Percentiles rank a stretch among this genome's conserved stretches.
Evolutionary conservation across 2,888 invertebrate genomes (phyloP).

Genomic region (Idaea biselata): DNA sequence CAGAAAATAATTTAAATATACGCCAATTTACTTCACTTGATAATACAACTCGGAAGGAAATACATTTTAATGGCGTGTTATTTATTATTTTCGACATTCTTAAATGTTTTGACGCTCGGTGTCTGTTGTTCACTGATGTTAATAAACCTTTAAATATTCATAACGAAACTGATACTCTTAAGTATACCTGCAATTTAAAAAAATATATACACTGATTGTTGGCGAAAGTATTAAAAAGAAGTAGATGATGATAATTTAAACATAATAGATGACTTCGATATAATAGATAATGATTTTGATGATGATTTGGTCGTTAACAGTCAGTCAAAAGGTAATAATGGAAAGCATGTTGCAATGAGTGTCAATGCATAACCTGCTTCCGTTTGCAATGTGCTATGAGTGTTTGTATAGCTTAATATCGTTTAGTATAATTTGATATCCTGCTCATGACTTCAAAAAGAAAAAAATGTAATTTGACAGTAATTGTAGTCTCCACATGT

Average conservation of each 20-base stretch:
- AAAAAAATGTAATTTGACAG: not conserved
- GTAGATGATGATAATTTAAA: not conserved
- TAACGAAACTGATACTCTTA: conserved; percentile 16
- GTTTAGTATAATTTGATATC: conserved; percentile 9
- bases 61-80: not conserved
- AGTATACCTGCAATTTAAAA: conserved; percentile 2
- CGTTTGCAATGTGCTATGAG: conserved; percentile 53
- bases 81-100: no score
- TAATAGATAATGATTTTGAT: conserved; percentile 20
- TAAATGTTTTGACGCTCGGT: no score
- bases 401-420: conserved; percentile 38
- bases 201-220: conserved; percentile 17
- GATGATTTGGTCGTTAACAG: conserved; percentile 17
- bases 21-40: not conserved
- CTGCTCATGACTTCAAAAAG: not conserved
- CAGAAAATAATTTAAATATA: not conserved
- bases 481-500: not conserved
- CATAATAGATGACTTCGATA: conserved; percentile 5
- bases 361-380: conserved; percentile 49
- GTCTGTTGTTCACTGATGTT: no score
- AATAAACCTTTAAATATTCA: not conserved
- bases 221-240: conserved; percentile 10
- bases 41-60: not conserved
- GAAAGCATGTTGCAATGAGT: conserved; percentile 53
- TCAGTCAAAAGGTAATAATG: conserved; percentile 25